Evolutionary conservation across 1,140 invertebrate species (phyloP), one percentile per base, ranked within the genome.

Genomic region (Lepidurus packardi): DNA sequence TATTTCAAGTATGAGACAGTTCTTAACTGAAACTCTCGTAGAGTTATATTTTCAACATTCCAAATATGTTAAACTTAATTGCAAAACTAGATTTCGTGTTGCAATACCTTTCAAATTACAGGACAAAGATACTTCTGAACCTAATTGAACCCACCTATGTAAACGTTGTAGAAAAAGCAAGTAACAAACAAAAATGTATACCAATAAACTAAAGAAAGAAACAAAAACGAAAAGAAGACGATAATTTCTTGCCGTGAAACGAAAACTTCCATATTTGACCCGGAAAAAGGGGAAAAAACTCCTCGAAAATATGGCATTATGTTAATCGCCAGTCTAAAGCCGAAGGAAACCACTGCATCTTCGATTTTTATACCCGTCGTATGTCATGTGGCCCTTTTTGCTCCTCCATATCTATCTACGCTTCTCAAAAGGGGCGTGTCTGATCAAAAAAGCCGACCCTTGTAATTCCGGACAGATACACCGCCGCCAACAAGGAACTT

Each of bases 371-470:
- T 65, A 16, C 16, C 21, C 16, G 53, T 65, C 53, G 53, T 65
- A 65, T 65, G 53, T 65, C 53, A 65, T 65, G 53, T 65, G 53
- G 4, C 21, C 53, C 53, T 65, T 65, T 65, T 65, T 65, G 34
- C 53, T 65, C 53, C 53, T 13, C 53, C 21, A 21, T 65, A 65
- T 13, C 53, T 65, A 65, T 65, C 53, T 65, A 21, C 53, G 53
- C 53, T 65, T 21, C 53, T 21, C 16, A 65, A 65, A 65, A 9
- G 53, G 53, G 53, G 53, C 53, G 53, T 65, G 53, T 65, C 53
- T 65, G 53, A 65, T 65, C 16, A 65, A 65, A 65, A 65, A 65
- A 65, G 53, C 53, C 53, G 53, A 65, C 13, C 53, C 53, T 65
- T 65, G 53, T 65, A 65, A 65, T 65, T 65, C 53, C 16, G 53